A percentile compares a stretch with the other conserved stretches of the same genome.
Conservation (phyloP, 92 coral and sea anemone genomes). For the Actinostola sp. region DNA sequence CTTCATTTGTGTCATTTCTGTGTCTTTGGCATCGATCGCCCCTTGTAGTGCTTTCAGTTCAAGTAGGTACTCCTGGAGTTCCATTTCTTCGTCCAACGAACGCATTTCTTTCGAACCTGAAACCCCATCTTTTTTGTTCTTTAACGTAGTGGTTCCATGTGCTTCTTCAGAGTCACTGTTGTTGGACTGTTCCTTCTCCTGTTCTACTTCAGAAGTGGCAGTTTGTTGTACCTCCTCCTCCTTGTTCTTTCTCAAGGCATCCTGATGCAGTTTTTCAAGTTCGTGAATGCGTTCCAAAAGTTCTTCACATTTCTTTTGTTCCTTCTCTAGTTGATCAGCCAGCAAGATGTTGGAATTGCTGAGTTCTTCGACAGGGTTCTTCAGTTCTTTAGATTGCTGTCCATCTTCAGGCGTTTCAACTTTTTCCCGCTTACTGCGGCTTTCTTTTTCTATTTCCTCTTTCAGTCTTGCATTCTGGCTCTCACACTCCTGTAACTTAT, state of each 20-base stretch:
- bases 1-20: conserved; percentile 33
- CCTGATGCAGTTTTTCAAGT: conserved; percentile 16
- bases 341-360: conserved; percentile 11
- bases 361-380: conserved; percentile 19
- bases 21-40: conserved; percentile 26
- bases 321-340: conserved; percentile 15
- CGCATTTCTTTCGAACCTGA: background rate
- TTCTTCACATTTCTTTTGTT: conserved; percentile 15
- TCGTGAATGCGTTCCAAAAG: conserved; percentile 21
- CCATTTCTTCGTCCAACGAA: conserved; percentile 1
- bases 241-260: background rate
- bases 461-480: conserved; percentile 57
- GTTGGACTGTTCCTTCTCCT: background rate
- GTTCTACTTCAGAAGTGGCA: background rate
- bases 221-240: background rate
- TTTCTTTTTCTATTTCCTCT: conserved; percentile 54
- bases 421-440: conserved; percentile 34
- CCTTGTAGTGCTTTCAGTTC: conserved; percentile 19
- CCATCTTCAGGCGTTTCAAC: conserved; percentile 9
- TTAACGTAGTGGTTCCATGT: background rate
- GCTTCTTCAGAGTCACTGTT: background rate
- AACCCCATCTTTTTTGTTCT: background rate
- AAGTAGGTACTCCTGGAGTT: conserved; percentile 28
- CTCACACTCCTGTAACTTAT: conserved; percentile 51
- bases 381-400: conserved; percentile 9